Evolutionary conservation across 2,888 invertebrate genomes (phyloP), one percentile per base, ranked within the genome.

Genomic region (Drosophila dives): DNA sequence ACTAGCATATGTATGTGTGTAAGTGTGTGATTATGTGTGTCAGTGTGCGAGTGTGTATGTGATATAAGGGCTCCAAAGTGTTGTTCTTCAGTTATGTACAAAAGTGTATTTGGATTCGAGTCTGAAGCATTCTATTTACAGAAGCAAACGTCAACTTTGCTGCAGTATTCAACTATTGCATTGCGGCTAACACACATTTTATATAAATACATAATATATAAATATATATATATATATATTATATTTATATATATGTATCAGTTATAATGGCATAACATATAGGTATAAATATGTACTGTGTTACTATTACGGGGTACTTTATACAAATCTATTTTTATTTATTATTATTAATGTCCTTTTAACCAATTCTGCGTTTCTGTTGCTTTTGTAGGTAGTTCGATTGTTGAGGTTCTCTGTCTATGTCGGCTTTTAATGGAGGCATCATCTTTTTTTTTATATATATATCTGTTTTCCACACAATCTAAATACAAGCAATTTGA

Each of bases 301-400:
- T 11, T 53, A n/a, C 12, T 45, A 23, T 20, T 38, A 33, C 8
- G 7, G 53, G 10, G 15, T 36, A 45, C 54, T 64, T 49, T 63
- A 55, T 66, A 66, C 66, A 66, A 54, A 54, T 51, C 54, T 63
- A 56, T 45, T 23, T 23, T 45, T 45, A 49, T 29, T 29, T 29
- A 29, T 29, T 29, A 29, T 29, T 29, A 29, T 34, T 3, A 23
- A 48, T 71, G 36, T 55, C 67, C 48, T 12, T 38, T 73, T 63
- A 60, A 56, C 59, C 67, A 75, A 72, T 77, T 38, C 53, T 64
- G 62, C 58, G 38, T 53, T 42, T 48, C 20, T 72, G 49, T 62
- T 78, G 32, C 74, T 42, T 5, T 62, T 78, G 34, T 77, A 77
- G 76, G 75, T 77, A 77, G 69, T 79, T 77, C 64, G 64, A 79